Base-by-base conservation (phyloP, 2,888 invertebrate genomes). In the Eupithecia insigniata region DNA sequence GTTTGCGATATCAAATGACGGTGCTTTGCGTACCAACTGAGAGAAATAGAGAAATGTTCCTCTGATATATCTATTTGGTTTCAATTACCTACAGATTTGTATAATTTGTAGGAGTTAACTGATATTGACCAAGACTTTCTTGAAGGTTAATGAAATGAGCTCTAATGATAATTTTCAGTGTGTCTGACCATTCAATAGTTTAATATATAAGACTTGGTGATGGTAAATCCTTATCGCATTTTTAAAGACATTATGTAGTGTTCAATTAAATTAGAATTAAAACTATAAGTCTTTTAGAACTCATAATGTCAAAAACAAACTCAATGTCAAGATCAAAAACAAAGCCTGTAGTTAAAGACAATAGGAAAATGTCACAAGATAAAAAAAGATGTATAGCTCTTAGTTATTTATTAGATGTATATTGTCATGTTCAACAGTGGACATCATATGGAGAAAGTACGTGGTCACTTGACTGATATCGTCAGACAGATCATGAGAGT, bases 1-100 rank as follows among this genome's bases (percentile, higher is more conserved):
- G 72, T 68, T 61, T 68, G 66, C 70, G 34, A 60, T 73, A 73
- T 66, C 70, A 69, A 73, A 68, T 71, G 62, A 71, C 71, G 34
- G 55, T 51, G 30, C 60, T 60, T 60, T 55, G 55, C 55, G 55
- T 55, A 60, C 60, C 28, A 60, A 70, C 26, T 30, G 34, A 69
- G 36, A 69, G 55, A 70, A 70, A 66, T 72, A 70, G 66, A 72
- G 62, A 62, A 70, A 62, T 39, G 67, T 39, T 32, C 55, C 61
- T 22, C 39, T 60, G 60, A 66, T 67, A 14, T 46, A 65, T 61
- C 60, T 51, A 12, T 61, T 39, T 30, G 55, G 64, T 64, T 62
- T 65, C 51, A 18, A 51, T 70, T 65, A 30, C 36, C 26, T 36
- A 66, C 46, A 22, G 8, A 70, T 62, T 34, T 34, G 64, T 64